phyloP scores from a whole-genome alignment of 1,140 invertebrate species.

The Chymomyza costata region DNA sequence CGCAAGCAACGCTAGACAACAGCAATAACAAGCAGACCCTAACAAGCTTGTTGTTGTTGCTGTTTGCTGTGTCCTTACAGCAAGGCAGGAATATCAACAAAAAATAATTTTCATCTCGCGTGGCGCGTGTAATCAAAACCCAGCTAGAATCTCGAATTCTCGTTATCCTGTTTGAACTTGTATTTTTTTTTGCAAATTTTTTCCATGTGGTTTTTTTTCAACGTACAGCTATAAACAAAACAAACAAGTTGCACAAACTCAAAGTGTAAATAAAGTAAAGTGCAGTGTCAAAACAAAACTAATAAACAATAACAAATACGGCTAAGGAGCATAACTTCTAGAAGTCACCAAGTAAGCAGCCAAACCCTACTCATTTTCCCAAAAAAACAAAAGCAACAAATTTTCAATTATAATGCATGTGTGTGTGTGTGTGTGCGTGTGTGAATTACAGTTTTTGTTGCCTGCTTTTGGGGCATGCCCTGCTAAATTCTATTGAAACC shows the following conservation, averaged over 20 bases:
- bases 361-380: too few relatives aligned
- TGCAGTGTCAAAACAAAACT: constrained; percentile 3
- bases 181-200: constrained; percentile 34
- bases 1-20: constrained; percentile 2
- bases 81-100: constrained; percentile 7
- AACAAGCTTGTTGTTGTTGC: constrained; percentile 1
- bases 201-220: constrained; percentile 40
- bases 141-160: constrained; percentile 14
- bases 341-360: too few relatives aligned
- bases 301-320: constrained; percentile 14
- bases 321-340: too few relatives aligned
- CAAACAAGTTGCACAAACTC: constrained; percentile 20
- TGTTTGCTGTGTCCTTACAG: constrained; percentile 1
- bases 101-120: constrained; percentile 18
- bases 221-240: constrained; percentile 17
- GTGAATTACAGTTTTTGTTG: constrained; percentile 27
- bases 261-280: constrained; percentile 9
- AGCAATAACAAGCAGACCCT: constrained; percentile 9
- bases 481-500: constrained; percentile 11
- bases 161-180: constrained; percentile 27
- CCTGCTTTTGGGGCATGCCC: constrained; percentile 33
- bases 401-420: too few relatives aligned
- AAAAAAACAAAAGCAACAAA: constrained; percentile 4
- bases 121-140: constrained; percentile 29
- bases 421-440: constrained; percentile 17